Conservation (phyloP, 1,140 invertebrate species). For the Drosophila sucinea region DNA sequence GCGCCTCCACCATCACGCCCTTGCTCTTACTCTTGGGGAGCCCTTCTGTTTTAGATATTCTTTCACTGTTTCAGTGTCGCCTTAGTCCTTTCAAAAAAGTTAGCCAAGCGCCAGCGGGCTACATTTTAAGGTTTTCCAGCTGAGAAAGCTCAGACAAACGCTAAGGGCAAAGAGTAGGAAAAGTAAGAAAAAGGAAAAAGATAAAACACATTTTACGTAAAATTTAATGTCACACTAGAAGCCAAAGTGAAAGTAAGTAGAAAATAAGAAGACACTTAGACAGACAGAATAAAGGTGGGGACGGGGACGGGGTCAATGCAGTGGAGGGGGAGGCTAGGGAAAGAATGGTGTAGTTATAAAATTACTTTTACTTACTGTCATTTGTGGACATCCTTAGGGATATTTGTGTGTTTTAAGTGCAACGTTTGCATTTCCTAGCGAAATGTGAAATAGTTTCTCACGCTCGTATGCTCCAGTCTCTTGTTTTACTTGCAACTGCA, state of each 20-base stretch:
- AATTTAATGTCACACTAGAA: conserved; percentile 68
- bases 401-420: conserved; percentile 57
- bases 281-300: conserved; percentile 18
- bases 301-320: neutral
- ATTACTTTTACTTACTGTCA: conserved; percentile 74
- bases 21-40: too few species aligned
- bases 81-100: conserved; percentile 15
- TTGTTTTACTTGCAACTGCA: conserved; percentile 48
- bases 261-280: conserved; percentile 21
- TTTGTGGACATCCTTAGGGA: conserved; percentile 56
- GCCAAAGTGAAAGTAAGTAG: conserved; percentile 65
- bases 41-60: neutral
- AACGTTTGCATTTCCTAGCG: conserved; percentile 59
- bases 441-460: conserved; percentile 52
- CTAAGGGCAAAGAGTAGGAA: conserved; percentile 48
- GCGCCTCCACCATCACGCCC: neutral
- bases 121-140: conserved; percentile 66
- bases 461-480: conserved; percentile 3
- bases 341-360: conserved; percentile 65
- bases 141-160: conserved; percentile 59
- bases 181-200: conserved; percentile 13
- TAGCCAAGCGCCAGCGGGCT: conserved; percentile 40
- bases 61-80: neutral
- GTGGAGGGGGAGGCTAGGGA: conserved; percentile 7
- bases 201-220: conserved; percentile 55